Percentiles rank a stretch among this genome's conserved stretches.
Evolutionary conservation across 2,888 invertebrate genomes (phyloP).

Genomic region (Hirudinaria manillensis): DNA sequence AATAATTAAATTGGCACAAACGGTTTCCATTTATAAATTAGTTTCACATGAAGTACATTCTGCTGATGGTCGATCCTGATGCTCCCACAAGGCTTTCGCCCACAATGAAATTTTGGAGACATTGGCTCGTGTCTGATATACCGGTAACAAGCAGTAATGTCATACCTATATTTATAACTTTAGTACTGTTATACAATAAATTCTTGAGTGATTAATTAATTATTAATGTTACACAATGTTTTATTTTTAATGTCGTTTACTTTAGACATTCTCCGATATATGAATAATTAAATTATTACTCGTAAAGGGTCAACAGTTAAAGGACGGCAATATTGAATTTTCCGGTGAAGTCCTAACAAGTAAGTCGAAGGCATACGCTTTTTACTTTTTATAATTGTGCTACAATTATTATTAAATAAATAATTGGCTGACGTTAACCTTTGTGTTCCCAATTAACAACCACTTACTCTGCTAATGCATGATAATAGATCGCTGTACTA

Average conservation of each 20-base stretch:
- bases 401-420: too few relatives aligned
- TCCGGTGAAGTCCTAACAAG: not conserved
- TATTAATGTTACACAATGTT: too few relatives aligned
- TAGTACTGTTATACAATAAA: not conserved
- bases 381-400: too few relatives aligned
- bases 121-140: constrained; percentile 29
- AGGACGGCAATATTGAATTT: not conserved
- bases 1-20: too few relatives aligned
- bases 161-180: not conserved
- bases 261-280: too few relatives aligned
- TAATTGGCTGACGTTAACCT: too few relatives aligned
- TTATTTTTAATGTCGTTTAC: too few relatives aligned
- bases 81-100: constrained; percentile 27
- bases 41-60: constrained; percentile 11
- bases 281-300: too few relatives aligned
- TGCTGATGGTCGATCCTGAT: constrained; percentile 33
- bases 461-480: not conserved
- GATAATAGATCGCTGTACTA: not conserved
- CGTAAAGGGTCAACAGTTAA: not conserved
- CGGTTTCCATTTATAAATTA: not conserved
- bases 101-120: constrained; percentile 29
- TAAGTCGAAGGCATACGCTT: not conserved
- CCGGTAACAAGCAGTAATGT: not conserved
- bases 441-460: too few relatives aligned
- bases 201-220: not conserved